Conservation (phyloP, 2,888 invertebrate genomes). For the Megaustenia siamemsis region DNA sequence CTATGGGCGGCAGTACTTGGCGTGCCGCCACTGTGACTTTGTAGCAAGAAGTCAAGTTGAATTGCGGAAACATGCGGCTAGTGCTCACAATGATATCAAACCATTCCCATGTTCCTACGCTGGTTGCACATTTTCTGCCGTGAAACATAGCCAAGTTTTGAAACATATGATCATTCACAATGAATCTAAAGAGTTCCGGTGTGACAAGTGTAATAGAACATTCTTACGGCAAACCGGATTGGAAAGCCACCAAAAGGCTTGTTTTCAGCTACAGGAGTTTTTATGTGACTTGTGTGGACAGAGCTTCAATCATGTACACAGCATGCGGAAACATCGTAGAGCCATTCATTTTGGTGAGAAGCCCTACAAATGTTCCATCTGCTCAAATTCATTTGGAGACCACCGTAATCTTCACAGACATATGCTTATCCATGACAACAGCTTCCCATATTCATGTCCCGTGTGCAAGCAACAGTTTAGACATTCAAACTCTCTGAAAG, state of each 20-base stretch:
- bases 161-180: slow-evolving; percentile 54
- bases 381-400: slow-evolving; percentile 68
- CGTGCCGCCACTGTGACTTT: slow-evolving; percentile 62
- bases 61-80: slow-evolving; percentile 60
- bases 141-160: slow-evolving; percentile 55
- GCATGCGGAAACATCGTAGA: slow-evolving; percentile 60
- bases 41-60: slow-evolving; percentile 57
- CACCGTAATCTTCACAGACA: slow-evolving; percentile 69
- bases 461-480: slow-evolving; percentile 69
- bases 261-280: slow-evolving; percentile 63
- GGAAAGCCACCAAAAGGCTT: slow-evolving; percentile 62
- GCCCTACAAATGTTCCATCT: slow-evolving; percentile 65
- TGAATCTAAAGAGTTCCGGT: slow-evolving; percentile 62
- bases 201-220: slow-evolving; percentile 65
- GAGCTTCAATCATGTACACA: slow-evolving; percentile 65
- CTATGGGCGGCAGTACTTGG: slow-evolving; percentile 55
- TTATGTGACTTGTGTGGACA: slow-evolving; percentile 69
- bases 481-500: slow-evolving; percentile 70
- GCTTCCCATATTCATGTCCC: slow-evolving; percentile 66
- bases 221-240: slow-evolving; percentile 66
- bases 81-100: slow-evolving; percentile 60
- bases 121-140: slow-evolving; percentile 62
- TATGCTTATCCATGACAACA: slow-evolving; percentile 67
- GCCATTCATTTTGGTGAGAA: slow-evolving; percentile 57
- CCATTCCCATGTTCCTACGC: slow-evolving; percentile 64